Evolutionary conservation across 2,888 invertebrate species (phyloP), one percentile per base, ranked within the genome.

Genomic region (Camptogramma bilineatum): DNA sequence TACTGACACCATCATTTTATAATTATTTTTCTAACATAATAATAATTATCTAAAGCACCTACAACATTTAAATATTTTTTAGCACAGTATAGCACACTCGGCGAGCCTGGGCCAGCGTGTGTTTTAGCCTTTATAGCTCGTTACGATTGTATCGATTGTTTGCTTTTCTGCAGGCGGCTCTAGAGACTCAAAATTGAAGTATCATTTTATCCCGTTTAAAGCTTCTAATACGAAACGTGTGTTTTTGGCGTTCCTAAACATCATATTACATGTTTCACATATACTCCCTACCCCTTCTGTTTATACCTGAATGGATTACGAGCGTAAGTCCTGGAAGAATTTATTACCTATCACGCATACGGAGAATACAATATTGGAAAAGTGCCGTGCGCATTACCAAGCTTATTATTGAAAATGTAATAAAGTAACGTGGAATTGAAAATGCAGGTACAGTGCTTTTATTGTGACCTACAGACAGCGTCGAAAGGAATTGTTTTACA

Each of bases 281-380:
- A 52, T 39, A 17, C 10, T 24, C 9, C 24, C 10, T 19, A 21
- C 16, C 21, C 24, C 44, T 46, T 17, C 13, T 28, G 24, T 9
- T 21, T 44, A 54, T 28, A 44, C 17, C 28, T 46, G 17, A 7
- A 44, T 8, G 44, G 44, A 16, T 54, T 54, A 54, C 54, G 44
- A 28, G 28, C 24, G 46, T 53, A 54, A 54, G 46, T 46, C 46
- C 44, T 44, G 16, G 46, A 16, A 46, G 13, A 54, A 54, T 54
- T 54, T 54, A 54, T 54, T 46, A 46, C 54, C 44, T 44, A 17
- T 46, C 28, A 46, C 46, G 46, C 46, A 24, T 53, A 24, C 24
- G 17, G 13, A 28, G 17, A 46, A 46, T 46, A 54, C n/a, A 16
- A 46, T 54, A 54, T 54, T 54, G 54, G 54, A 54, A 54, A 46